phyloP scores from a whole-genome alignment of 2,888 invertebrate genomes.

The Sabatieria punctata region DNA sequence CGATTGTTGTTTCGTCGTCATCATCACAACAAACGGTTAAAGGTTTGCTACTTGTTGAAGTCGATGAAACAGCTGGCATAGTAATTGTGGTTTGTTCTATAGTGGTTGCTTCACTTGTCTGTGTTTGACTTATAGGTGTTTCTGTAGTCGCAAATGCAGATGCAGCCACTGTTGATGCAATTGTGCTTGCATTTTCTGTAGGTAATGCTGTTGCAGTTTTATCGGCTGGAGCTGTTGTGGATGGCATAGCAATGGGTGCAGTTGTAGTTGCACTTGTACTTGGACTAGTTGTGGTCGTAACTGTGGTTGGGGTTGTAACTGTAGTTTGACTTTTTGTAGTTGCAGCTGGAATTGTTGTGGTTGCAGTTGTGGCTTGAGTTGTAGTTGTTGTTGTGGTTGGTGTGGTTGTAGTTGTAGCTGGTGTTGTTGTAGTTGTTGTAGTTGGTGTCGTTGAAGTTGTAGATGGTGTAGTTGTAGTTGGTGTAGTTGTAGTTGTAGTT shows the following conservation, averaged over 20 bases:
- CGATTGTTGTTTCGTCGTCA: background rate
- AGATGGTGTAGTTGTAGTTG: too few relatives aligned
- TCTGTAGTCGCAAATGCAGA: too few relatives aligned
- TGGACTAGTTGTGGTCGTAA: background rate
- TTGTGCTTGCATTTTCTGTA: too few relatives aligned
- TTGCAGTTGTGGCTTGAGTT: constrained; percentile 35
- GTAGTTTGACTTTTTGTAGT: background rate
- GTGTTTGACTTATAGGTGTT: too few relatives aligned
- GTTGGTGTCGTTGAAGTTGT: too few relatives aligned
- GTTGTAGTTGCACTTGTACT: constrained; percentile 2
- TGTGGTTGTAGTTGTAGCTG: constrained; percentile 4
- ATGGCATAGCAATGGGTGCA: background rate
- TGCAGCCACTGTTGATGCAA: too few relatives aligned
- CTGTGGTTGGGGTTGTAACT: background rate
- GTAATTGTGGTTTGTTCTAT: background rate
- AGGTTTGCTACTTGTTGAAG: background rate
- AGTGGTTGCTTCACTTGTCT: too few relatives aligned
- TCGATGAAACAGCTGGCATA: background rate
- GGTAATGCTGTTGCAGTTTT: background rate
- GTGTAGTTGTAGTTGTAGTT: too few relatives aligned
- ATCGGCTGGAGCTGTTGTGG: background rate
- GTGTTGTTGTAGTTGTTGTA: constrained; percentile 7
- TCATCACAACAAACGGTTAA: background rate
- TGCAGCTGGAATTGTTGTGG: constrained; percentile 25
- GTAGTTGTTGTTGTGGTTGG: constrained; percentile 8